Percentiles rank a stretch among this genome's conserved stretches.
These are phyloP conservation scores for Pinctada fucata DNA, from an alignment of 2,888 invertebrate species.

Conservation along the genomic window DNA sequence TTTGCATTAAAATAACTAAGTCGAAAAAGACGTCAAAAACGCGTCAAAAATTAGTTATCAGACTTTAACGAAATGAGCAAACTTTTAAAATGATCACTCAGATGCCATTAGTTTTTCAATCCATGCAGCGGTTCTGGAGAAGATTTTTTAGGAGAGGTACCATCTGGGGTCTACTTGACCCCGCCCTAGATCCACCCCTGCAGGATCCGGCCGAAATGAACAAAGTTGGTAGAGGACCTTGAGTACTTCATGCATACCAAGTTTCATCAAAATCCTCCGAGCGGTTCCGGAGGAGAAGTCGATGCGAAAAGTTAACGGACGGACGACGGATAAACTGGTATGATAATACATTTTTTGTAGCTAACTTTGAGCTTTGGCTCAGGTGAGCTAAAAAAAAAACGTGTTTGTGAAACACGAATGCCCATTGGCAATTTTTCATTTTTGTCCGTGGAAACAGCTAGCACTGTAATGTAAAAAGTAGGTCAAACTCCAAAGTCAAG, in stretches of 20 bases:
- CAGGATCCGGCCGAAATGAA: not conserved
- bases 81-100: too few species aligned
- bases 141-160: not conserved
- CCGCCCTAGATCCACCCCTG: not conserved
- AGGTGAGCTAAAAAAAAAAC: not conserved
- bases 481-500: too few species aligned
- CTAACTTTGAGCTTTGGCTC: not conserved
- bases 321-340: not conserved
- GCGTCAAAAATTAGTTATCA: too few species aligned
- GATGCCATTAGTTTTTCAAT: not conserved
- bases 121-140: not conserved
- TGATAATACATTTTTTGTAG: too few species aligned
- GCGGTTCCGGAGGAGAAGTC: not conserved
- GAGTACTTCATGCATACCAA: not conserved
- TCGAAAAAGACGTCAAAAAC: too few species aligned
- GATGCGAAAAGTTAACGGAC: not conserved
- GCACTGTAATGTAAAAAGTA: too few species aligned
- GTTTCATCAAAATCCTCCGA: not conserved
- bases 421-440: too few species aligned
- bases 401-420: not conserved
- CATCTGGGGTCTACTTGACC: too few species aligned
- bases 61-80: too few species aligned
- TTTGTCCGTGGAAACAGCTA: too few species aligned
- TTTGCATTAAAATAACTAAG: too few species aligned
- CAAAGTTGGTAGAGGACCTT: not conserved